Evolutionary conservation across 2,113 vertebrate genomes (phyloP), one percentile per base, ranked within the genome.

Genomic region (Cebidichthys violaceus): DNA sequence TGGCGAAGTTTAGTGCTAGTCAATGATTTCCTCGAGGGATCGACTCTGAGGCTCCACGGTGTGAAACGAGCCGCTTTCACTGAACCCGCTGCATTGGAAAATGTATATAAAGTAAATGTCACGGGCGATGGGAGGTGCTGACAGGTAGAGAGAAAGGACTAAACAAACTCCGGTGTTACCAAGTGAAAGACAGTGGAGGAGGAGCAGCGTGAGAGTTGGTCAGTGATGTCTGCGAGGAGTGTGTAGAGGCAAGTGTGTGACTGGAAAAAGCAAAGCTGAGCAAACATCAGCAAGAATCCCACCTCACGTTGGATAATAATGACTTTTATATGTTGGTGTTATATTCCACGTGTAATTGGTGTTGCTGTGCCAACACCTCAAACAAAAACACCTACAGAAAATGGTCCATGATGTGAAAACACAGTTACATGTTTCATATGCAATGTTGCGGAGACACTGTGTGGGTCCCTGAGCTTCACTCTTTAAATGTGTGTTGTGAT

Each of bases 211-310:
- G 84, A 80, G 88, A 84, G 85, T 80, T 79, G 89, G 75, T 73
- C 77, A 80, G 77, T 5, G 76, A 73, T 92, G 90, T 90, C 84
- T 87, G 80, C 41, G 27, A 71, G 57, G 31, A 83, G 84, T 89
- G 73, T 83, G 88, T 84, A 74, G 54, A 90, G 79, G 88, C 89
- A 74, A 81, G 89, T 82, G 83, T 89, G 90, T 87, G 88, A 90
- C 33, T 93, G 93, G 91, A 92, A 94, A 94, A 88, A 76, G 86
- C 77, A 89, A 94, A 94, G 93, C 94, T 94, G 91, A 93, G 92
- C 91, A 95, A 95, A 95, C 92, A 93, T 66, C 83, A 85, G 77
- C 67, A 77, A 88, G 92, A 87, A 93, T 93, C 90, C 85, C 81
- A 88, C 90, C 90, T 94, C 81, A 55, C 87, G 60, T 89, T 81